Evolutionary conservation across 1,140 invertebrate genomes (phyloP).

Genomic region (Ips nitidus): DNA sequence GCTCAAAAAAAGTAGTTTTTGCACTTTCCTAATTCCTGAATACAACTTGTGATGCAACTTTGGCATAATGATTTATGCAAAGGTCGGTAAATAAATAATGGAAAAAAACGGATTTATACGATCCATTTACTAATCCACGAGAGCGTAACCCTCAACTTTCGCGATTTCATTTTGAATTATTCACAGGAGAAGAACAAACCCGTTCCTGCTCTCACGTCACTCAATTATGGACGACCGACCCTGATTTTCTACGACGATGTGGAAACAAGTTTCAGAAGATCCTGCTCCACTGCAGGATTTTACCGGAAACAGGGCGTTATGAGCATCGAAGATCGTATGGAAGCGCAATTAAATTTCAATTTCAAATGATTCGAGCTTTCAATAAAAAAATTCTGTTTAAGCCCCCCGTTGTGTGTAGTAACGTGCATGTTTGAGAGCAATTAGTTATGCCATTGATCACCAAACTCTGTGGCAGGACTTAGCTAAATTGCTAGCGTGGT

Average conservation of each 20-base stretch:
- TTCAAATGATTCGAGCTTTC: not conserved
- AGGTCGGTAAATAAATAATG: no score
- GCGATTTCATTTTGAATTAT: not conserved
- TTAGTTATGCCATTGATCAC: no score
- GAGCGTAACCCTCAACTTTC: not conserved
- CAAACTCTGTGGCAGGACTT: no score
- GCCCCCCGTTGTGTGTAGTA: no score
- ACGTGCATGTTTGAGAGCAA: no score
- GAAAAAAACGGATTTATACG: no score
- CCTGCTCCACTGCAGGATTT: conserved; percentile 40
- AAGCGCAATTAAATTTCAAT: conserved; percentile 3
- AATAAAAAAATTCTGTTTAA: no score
- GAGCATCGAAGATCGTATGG: conserved; percentile 34
- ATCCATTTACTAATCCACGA: not conserved
- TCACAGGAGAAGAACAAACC: conserved; percentile 45
- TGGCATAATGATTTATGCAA: no score
- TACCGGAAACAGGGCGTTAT: conserved; percentile 43
- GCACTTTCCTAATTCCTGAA: no score
- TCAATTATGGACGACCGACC: conserved; percentile 45
- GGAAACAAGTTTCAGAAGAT: conserved; percentile 37
- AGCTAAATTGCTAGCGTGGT: not conserved
- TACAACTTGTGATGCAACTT: no score
- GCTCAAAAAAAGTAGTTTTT: no score
- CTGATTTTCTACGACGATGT: conserved; percentile 41
- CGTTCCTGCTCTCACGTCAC: conserved; percentile 45